phyloP scores from a whole-genome alignment of 2,888 invertebrate species.

The Clunio marinus region DNA sequence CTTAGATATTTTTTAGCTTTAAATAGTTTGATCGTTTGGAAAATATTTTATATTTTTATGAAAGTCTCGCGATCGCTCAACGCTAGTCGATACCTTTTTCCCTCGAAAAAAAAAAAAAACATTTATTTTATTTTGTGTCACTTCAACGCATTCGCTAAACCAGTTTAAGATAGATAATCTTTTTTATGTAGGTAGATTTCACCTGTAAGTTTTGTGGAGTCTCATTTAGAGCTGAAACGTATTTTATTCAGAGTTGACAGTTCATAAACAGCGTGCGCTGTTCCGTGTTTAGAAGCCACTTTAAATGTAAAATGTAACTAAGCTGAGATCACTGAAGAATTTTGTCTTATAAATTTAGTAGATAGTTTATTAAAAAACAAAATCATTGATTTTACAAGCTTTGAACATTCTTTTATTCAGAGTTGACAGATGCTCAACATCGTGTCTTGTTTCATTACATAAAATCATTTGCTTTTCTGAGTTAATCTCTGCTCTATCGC shows the following conservation, averaged over 20 bases:
- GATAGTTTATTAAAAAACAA: background rate
- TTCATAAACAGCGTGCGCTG: background rate
- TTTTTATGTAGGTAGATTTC: slow-evolving; percentile 33
- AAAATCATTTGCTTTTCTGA: no score
- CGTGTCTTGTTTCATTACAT: background rate
- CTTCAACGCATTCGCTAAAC: slow-evolving; percentile 33
- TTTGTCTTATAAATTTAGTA: background rate
- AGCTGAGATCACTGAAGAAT: no score
- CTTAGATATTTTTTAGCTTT: background rate
- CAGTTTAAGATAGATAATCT: slow-evolving; percentile 33
- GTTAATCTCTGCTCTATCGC: no score
- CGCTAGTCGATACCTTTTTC: slow-evolving; percentile 21
- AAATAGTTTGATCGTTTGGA: slow-evolving; percentile 27
- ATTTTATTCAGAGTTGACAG: background rate
- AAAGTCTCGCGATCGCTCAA: slow-evolving; percentile 8
- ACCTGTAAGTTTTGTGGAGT: slow-evolving; percentile 23
- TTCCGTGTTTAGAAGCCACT: no score
- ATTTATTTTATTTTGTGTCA: slow-evolving; percentile 5
- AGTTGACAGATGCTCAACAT: slow-evolving; percentile 27
- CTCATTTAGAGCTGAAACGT: background rate
- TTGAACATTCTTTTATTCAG: background rate
- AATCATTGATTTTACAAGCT: no score
- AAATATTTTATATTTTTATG: slow-evolving; percentile 14
- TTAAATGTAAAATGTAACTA: no score
- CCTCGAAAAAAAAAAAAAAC: background rate